Evolutionary conservation across 2,113 vertebrate genomes (phyloP).

Genomic region (Melanerpes formicivorus): DNA sequence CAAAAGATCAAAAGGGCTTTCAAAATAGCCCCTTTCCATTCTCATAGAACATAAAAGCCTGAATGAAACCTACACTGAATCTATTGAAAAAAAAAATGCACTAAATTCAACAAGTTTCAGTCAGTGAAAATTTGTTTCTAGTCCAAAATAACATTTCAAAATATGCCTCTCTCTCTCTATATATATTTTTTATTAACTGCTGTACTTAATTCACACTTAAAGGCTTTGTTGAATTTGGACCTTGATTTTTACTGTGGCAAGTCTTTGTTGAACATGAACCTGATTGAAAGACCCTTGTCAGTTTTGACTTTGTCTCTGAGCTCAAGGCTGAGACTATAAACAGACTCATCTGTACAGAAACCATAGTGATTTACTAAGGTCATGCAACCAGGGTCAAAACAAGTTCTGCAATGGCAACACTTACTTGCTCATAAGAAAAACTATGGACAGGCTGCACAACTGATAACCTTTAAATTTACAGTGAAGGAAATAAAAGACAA

Average conservation of each 20-base stretch:
- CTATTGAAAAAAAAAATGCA: neutral
- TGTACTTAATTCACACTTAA: neutral
- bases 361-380: neutral
- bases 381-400: neutral
- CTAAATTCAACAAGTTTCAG: neutral
- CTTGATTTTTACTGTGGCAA: neutral
- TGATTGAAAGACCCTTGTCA: neutral
- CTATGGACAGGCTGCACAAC: accelerated
- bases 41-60: neutral
- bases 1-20: too few species aligned
- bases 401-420: neutral
- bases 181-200: neutral
- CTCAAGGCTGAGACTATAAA: neutral
- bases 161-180: neutral
- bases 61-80: neutral
- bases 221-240: neutral
- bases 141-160: neutral
- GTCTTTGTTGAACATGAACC: neutral
- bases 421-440: neutral
- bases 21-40: neutral
- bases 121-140: neutral
- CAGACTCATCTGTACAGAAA: neutral
- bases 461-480: neutral
- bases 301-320: neutral
- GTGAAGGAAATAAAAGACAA: neutral